phyloP scores from a whole-genome alignment of 2,113 vertebrate genomes.

The Oreochromis aureus region DNA sequence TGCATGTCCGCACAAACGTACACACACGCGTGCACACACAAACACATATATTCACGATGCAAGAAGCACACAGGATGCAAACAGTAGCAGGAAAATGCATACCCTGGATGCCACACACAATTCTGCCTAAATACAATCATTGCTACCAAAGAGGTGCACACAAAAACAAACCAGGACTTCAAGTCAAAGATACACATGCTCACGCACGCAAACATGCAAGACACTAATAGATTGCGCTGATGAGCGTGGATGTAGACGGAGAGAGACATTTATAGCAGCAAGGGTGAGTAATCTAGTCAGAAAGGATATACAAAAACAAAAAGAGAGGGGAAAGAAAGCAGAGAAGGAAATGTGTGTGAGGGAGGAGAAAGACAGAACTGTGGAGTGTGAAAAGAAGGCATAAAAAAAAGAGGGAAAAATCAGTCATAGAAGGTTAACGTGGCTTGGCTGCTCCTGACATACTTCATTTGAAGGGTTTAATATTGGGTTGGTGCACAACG shows the following conservation, averaged over 20 bases:
- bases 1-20: not conserved
- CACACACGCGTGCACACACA: not conserved
- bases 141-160: not conserved
- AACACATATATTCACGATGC: not conserved
- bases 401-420: conserved; percentile 18
- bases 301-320: conserved; percentile 11
- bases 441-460: conserved; percentile 32
- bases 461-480: conserved; percentile 39
- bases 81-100: not conserved
- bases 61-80: not conserved
- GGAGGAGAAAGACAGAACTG: conserved; percentile 21
- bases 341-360: not conserved
- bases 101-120: not conserved
- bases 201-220: not conserved
- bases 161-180: not conserved
- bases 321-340: not conserved
- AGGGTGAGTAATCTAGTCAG: not conserved
- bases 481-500: not conserved
- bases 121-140: not conserved
- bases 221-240: conserved; percentile 2
- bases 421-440: conserved; percentile 35
- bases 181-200: not conserved
- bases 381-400: conserved; percentile 38
- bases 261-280: conserved; percentile 8
- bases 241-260: not conserved